Percentiles rank a stretch among this genome's conserved stretches.
Evolutionary conservation across 2,888 invertebrate species (phyloP).

Genomic region (Tenthredo notha): DNA sequence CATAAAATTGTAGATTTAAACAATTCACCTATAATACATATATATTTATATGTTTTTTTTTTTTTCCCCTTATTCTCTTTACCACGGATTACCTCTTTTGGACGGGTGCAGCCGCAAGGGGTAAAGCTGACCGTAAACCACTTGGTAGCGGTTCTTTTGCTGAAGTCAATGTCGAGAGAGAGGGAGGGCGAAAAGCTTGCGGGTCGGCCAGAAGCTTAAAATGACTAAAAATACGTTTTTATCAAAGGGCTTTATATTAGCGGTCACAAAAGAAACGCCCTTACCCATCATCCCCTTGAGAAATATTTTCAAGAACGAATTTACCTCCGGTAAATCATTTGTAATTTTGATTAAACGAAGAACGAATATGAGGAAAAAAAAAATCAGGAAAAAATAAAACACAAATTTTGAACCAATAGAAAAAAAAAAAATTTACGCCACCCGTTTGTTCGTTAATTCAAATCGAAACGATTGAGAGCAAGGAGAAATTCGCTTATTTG

Average conservation of each 20-base stretch:
- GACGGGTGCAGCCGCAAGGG: background rate
- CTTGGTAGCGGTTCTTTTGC: conserved; percentile 17
- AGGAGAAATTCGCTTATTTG: no score
- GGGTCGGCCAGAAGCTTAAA: conserved; percentile 1
- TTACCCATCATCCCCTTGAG: background rate
- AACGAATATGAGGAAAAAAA: no score
- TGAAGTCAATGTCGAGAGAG: background rate
- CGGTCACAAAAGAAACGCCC: background rate
- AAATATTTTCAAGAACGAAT: background rate
- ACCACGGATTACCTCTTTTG: background rate
- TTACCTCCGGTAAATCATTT: background rate
- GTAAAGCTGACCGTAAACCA: conserved; percentile 12
- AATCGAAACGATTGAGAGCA: background rate
- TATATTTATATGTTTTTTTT: background rate
- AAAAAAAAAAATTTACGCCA: no score
- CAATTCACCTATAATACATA: background rate
- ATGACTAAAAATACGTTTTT: conserved; percentile 6
- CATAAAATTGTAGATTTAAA: conserved; percentile 19
- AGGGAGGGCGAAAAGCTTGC: no score
- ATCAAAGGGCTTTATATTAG: conserved; percentile 10
- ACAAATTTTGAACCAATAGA: no score
- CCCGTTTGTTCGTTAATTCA: background rate
- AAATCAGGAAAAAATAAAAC: no score
- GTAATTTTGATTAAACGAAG: no score
- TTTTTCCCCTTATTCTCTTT: background rate